phyloP scores from a whole-genome alignment of 1,140 invertebrate species.

The Lepidotrigona ventralis region DNA sequence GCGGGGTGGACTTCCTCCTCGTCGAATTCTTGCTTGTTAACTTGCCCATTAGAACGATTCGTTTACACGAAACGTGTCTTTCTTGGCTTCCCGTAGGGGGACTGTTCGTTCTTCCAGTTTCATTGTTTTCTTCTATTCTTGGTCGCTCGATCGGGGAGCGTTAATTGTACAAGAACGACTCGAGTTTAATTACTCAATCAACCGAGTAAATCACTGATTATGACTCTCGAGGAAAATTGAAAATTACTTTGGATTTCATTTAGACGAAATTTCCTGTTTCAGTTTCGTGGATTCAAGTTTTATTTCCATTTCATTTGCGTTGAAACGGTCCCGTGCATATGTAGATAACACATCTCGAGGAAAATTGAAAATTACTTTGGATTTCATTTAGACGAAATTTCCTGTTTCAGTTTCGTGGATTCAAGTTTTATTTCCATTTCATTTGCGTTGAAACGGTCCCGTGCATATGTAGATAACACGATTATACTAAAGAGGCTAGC shows the following conservation, averaged over 20 bases:
- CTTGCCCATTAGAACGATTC: conserved; percentile 53
- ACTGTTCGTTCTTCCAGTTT: neutral
- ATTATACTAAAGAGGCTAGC: conserved; percentile 6
- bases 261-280: neutral
- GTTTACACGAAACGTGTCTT: conserved; percentile 33
- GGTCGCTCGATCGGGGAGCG: too few relatives aligned
- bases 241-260: too few relatives aligned
- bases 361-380: too few relatives aligned
- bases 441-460: neutral
- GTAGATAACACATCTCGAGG: neutral
- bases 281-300: neutral
- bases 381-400: neutral
- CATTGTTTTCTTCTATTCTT: too few relatives aligned
- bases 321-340: neutral
- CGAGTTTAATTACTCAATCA: too few relatives aligned
- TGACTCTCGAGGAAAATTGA: too few relatives aligned
- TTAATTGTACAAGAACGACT: neutral
- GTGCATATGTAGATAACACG: neutral
- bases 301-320: neutral
- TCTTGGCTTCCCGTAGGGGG: conserved; percentile 7
- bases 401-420: neutral
- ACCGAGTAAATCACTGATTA: too few relatives aligned
- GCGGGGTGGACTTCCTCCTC: conserved; percentile 34
- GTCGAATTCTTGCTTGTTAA: conserved; percentile 51
- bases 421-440: neutral